Conservation (phyloP, 2,113 vertebrate species). For the Petaurus breviceps region DNA sequence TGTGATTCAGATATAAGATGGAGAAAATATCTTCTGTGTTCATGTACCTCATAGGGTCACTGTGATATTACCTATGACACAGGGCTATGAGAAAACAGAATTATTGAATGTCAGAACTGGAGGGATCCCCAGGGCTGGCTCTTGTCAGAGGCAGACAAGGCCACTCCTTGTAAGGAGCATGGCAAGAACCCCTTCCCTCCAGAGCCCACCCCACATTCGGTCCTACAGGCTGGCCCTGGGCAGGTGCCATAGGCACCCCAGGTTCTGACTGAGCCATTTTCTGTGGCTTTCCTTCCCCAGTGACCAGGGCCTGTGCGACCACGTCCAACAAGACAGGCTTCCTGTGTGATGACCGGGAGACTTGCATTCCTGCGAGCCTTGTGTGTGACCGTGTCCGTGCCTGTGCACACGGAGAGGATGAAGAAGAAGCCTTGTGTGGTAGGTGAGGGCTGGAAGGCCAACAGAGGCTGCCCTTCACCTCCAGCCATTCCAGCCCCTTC, state of each 20-base stretch:
- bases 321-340: slow-evolving; percentile 85
- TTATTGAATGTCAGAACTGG: too few species aligned
- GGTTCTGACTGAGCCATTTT: background rate
- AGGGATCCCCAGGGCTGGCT: too few species aligned
- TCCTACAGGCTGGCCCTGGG: background rate
- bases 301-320: slow-evolving; percentile 79
- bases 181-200: background rate
- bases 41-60: too few species aligned
- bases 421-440: slow-evolving; percentile 85
- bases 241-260: background rate
- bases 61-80: too few species aligned
- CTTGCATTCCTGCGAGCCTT: slow-evolving; percentile 83
- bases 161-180: too few species aligned
- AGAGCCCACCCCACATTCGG: accelerated
- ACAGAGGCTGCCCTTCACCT: too few species aligned
- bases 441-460: slow-evolving; percentile 54
- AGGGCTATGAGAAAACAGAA: too few species aligned
- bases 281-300: slow-evolving; percentile 69
- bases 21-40: too few species aligned
- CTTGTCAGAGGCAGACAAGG: too few species aligned
- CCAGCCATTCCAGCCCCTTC: background rate
- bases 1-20: too few species aligned
- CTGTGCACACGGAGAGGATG: slow-evolving; percentile 84
- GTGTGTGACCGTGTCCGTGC: slow-evolving; percentile 81
- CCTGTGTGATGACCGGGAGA: slow-evolving; percentile 82